Evolutionary conservation across 2,888 invertebrate species (phyloP).

Genomic region (Polyommatus iphigenia): DNA sequence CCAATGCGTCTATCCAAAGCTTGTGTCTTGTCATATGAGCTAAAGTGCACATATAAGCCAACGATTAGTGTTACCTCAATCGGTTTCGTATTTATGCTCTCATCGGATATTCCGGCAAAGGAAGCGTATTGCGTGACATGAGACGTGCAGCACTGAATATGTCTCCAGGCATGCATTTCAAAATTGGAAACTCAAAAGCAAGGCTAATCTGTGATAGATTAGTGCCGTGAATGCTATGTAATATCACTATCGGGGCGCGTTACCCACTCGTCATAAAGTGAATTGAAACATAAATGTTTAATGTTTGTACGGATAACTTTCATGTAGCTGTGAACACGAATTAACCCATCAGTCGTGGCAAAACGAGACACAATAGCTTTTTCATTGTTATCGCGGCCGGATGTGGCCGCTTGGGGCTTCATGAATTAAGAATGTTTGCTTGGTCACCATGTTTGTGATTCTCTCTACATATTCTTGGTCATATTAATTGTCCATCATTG

Average conservation of each 20-base stretch:
- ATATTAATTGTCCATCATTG: too few species aligned
- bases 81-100: neutral
- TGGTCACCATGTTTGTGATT: too few species aligned
- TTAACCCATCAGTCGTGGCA: too few species aligned
- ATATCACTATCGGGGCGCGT: neutral
- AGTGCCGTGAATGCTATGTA: conserved; percentile 11
- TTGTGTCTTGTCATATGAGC: neutral
- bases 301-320: neutral
- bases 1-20: neutral
- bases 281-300: conserved; percentile 6
- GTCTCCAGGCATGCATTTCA: conserved; percentile 30
- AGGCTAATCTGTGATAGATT: conserved; percentile 28
- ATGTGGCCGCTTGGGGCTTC: too few species aligned
- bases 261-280: conserved; percentile 7
- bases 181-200: conserved; percentile 31
- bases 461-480: too few species aligned
- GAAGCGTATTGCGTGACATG: conserved; percentile 12
- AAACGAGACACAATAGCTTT: too few species aligned
- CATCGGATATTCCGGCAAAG: conserved; percentile 20
- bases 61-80: neutral
- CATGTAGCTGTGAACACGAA: neutral
- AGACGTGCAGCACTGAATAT: conserved; percentile 23
- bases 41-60: neutral
- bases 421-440: neutral
- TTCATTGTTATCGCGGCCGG: too few species aligned